Conservation (phyloP, 2,113 vertebrate genomes). For the Telmatochromis sp. region DNA sequence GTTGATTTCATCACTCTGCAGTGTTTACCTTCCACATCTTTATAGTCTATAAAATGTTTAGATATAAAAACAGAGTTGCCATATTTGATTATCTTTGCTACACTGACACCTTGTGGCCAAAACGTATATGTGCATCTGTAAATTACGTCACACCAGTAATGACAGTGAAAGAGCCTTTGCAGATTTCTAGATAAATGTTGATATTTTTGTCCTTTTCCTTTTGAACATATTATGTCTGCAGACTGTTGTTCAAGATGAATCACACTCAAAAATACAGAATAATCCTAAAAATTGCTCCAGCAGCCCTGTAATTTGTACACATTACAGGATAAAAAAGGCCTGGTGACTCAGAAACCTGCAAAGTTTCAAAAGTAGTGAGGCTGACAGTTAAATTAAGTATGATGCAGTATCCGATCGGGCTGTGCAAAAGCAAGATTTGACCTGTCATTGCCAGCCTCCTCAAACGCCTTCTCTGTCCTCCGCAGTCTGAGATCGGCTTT, state of each 20-base stretch:
- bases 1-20: constrained; percentile 1
- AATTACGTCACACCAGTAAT: background rate
- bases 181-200: background rate
- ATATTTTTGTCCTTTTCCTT: background rate
- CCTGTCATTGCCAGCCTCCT: background rate
- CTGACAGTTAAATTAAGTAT: background rate
- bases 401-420: background rate
- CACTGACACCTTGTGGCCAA: constrained; percentile 2
- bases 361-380: background rate
- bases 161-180: background rate
- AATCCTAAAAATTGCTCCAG: background rate
- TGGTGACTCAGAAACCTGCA: constrained; percentile 17
- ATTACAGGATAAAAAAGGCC: background rate
- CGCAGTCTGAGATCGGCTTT: constrained; percentile 77
- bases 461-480: background rate
- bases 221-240: background rate
- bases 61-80: background rate
- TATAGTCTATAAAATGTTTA: background rate
- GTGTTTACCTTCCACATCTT: background rate
- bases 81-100: background rate
- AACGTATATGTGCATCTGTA: background rate
- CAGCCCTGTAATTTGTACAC: background rate
- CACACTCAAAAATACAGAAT: background rate
- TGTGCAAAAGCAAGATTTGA: background rate
- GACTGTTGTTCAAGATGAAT: background rate